These are phyloP conservation scores for Venustoraphidia nigricollis DNA, from an alignment of 2,888 invertebrate species.

Conservation along the genomic window DNA sequence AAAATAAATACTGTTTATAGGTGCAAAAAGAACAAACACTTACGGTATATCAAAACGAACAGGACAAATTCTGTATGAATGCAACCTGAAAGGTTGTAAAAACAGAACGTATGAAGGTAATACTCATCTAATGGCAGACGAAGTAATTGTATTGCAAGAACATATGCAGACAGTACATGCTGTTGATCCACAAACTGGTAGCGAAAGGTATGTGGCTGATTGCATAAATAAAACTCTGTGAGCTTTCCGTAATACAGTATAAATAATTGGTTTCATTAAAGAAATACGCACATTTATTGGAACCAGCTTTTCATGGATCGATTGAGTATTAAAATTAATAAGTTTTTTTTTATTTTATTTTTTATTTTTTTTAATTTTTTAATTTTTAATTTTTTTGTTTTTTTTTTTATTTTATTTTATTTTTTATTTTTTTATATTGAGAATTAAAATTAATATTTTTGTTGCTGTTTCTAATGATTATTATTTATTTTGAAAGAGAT, in stretches of 20 bases:
- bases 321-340: background rate
- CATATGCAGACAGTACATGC: slow-evolving; percentile 81
- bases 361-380: no score
- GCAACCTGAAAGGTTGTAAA: slow-evolving; percentile 55
- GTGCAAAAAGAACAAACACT: slow-evolving; percentile 74
- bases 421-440: no score
- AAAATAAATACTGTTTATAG: slow-evolving; percentile 22
- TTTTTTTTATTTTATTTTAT: no score
- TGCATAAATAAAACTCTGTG: background rate
- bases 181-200: slow-evolving; percentile 70
- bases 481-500: no score
- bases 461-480: no score
- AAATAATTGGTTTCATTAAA: background rate
- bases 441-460: no score
- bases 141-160: slow-evolving; percentile 62
- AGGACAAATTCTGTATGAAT: slow-evolving; percentile 61
- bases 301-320: background rate
- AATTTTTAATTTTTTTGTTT: no score
- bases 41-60: slow-evolving; percentile 69
- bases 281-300: no score
- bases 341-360: background rate
- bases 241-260: background rate
- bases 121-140: slow-evolving; percentile 23
- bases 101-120: slow-evolving; percentile 40
- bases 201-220: slow-evolving; percentile 47